Conservation (phyloP, 2,113 vertebrate species). For the Cisticola juncidis region DNA sequence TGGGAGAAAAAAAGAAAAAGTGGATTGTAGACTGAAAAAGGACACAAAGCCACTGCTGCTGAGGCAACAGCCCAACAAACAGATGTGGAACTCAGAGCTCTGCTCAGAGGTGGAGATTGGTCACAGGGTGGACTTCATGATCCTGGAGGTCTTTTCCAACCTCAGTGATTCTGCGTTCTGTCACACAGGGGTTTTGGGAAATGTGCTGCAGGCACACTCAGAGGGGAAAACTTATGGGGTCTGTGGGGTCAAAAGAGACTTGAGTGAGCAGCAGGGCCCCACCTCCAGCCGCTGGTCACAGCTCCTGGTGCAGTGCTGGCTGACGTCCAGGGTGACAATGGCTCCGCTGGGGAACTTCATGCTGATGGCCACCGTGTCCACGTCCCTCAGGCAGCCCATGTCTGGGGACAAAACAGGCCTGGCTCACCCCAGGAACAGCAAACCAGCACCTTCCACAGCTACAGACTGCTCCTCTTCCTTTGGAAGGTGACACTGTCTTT, state of each 20-base stretch:
- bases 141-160: not conserved
- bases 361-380: not conserved
- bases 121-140: not conserved
- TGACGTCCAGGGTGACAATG: not conserved
- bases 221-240: not conserved
- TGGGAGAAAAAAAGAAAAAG: not conserved
- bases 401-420: not conserved
- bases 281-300: conserved; percentile 57
- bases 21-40: rapidly evolving
- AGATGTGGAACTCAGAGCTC: not conserved
- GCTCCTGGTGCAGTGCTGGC: conserved; percentile 54
- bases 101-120: not conserved
- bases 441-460: not conserved
- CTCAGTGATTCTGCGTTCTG: not conserved
- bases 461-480: not conserved
- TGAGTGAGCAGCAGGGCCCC: not conserved
- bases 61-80: not conserved
- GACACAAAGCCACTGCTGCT: not conserved
- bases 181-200: not conserved
- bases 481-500: rapidly evolving
- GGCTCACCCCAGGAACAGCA: not conserved
- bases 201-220: not conserved
- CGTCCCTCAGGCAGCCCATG: not conserved
- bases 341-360: not conserved
- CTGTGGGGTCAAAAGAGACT: not conserved